Conservation (phyloP, 2,113 vertebrate genomes). For the Dendropsophus ebraccatus region DNA sequence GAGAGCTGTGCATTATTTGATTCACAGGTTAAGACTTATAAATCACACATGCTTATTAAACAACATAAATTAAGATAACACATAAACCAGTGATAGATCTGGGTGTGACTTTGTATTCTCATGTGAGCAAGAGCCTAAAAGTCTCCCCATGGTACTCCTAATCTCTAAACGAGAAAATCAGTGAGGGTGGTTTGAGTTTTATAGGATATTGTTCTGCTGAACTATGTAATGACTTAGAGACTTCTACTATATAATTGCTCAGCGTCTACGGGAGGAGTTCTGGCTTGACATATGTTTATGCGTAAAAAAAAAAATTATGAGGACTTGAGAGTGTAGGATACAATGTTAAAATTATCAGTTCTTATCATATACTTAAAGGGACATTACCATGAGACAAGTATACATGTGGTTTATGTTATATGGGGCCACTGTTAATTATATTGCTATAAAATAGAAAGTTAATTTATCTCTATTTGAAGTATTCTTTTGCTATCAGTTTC, state of each 20-base stretch:
- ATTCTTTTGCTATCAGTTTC: background rate
- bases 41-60: slow-evolving; percentile 28
- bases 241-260: slow-evolving; percentile 33
- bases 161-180: slow-evolving; percentile 35
- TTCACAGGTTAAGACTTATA: slow-evolving; percentile 7
- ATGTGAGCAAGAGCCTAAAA: slow-evolving; percentile 38
- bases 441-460: background rate
- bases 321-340: background rate
- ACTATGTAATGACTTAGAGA: slow-evolving; percentile 22
- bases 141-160: slow-evolving; percentile 44
- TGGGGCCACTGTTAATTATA: background rate
- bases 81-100: slow-evolving; percentile 40
- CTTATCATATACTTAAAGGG: background rate
- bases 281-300: slow-evolving; percentile 22
- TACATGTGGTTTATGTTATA: background rate
- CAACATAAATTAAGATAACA: slow-evolving; percentile 48
- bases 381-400: background rate
- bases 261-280: slow-evolving; percentile 32
- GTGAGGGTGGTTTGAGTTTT: slow-evolving; percentile 29
- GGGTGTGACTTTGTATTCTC: slow-evolving; percentile 40
- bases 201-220: slow-evolving; percentile 46
- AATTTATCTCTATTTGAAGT: background rate
- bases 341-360: background rate
- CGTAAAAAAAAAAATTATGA: slow-evolving; percentile 28
- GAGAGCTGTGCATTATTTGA: slow-evolving; percentile 9